These are phyloP conservation scores for Coranthus polyacanthus DNA, from an alignment of 2,797 vertebrate species.

Conservation along the genomic window DNA sequence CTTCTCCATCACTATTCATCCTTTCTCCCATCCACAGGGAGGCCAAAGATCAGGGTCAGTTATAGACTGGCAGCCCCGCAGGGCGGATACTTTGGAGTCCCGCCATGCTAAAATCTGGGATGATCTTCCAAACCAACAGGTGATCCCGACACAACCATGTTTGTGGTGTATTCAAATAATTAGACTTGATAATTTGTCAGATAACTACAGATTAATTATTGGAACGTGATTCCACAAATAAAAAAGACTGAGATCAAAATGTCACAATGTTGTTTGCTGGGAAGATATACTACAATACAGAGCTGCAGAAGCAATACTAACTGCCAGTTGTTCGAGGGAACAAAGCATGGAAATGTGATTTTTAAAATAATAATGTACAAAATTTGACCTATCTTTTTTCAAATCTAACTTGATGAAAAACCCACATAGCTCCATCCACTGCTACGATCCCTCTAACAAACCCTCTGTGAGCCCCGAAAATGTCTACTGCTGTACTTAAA, in stretches of 20 bases:
- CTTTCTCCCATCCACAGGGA: slow-evolving; percentile 38
- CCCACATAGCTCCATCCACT: slow-evolving; percentile 25
- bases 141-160: slow-evolving; percentile 30
- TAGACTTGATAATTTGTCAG: slow-evolving; percentile 38
- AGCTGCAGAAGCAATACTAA: slow-evolving; percentile 24
- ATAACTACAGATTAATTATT: slow-evolving; percentile 46
- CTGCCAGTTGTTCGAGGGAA: slow-evolving; percentile 1
- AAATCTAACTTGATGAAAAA: slow-evolving; percentile 51
- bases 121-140: slow-evolving; percentile 68
- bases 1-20: slow-evolving; percentile 49
- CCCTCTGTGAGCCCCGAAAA: slow-evolving; percentile 58
- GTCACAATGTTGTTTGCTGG: neutral
- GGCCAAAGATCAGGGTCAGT: slow-evolving; percentile 52
- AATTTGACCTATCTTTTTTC: slow-evolving; percentile 44
- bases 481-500: slow-evolving; percentile 55
- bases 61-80: slow-evolving; percentile 41
- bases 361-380: slow-evolving; percentile 46
- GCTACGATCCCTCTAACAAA: slow-evolving; percentile 40
- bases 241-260: slow-evolving; percentile 10
- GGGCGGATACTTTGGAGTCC: slow-evolving; percentile 55
- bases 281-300: slow-evolving; percentile 2
- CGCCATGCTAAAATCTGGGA: slow-evolving; percentile 60
- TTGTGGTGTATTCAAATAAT: slow-evolving; percentile 46
- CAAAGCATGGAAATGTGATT: slow-evolving; percentile 25
- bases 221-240: slow-evolving; percentile 4